Evolutionary conservation across 2,113 vertebrate genomes (phyloP), one percentile per base, ranked within the genome.

Genomic region (Indri indri): DNA sequence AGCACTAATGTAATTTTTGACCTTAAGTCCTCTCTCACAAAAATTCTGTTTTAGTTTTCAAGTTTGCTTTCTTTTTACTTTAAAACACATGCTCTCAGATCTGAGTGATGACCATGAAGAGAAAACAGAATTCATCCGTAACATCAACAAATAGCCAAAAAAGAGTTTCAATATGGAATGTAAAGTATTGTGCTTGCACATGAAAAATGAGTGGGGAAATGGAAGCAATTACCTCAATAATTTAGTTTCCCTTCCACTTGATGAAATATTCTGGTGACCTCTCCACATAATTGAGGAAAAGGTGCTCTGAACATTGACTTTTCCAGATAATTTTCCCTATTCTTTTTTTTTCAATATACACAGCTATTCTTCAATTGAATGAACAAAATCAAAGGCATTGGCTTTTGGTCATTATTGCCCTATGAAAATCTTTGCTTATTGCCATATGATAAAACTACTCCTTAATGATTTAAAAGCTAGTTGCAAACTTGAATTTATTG

Each of bases 51-150:
- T 91, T 82, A 63, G 27, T 76, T 88, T 87, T 13, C 6, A 84
- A 40, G 45, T n/a, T 87, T 83, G 57, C 82, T 14, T 95, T 89
- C 16, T 5, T 89, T 95, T 95, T 88, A 82, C 50, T 83, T 95
- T 96, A 90, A 96, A 96, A 79, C 10, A 20, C 47, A 66, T 52
- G 10, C 23, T 73, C 11, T 93, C 54, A 80, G 12, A 63, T 87
- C 63, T 89, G 42, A 96, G 23, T 96, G 95, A 93, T 87, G 42
- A 74, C 45, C 52, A 80, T 65, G 5, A 79, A 89, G n/a, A 89
- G 45, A 92, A 92, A 50, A 8, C 61, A 95, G 34, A 91, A 89
- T 83, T 93, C 34, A 74, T 89, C 23, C 81, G 34, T 61, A 88
- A 71, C 3, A 74, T 89, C 45, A 94, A 82, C 34, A 95, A 96